Evolutionary conservation across 2,888 invertebrate genomes (phyloP), one percentile per base, ranked within the genome.

Genomic region (Euplagia quadripunctaria): DNA sequence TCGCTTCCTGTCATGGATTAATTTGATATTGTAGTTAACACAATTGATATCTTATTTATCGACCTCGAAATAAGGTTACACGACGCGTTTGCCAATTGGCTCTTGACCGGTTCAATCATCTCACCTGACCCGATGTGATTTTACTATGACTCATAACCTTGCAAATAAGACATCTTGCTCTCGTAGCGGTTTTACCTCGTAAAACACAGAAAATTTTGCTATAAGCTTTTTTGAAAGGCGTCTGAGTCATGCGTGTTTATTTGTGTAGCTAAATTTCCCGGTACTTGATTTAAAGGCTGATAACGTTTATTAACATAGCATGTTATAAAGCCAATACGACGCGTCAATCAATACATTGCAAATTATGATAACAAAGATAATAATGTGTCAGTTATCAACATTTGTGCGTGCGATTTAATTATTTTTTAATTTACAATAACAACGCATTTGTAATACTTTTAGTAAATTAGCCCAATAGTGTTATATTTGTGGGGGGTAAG

Each of bases 41-140:
- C 42, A 69, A 46, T 64, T 64, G 64, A 64, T 73, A 61, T 43
- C 31, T 64, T 14, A 71, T 55, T 64, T 14, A 71, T 55, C 71
- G 72, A 75, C 79, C 74, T 79, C 77, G 76, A 76, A 70, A 46
- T 17, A 69, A 67, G 73, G 67, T 72, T 64, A 64, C 43, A 66
- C 49, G 17, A 69, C 52, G 8, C 46, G 65, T 70, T 61, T 67
- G 63, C 20, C 67, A 69, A 46, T 55, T 70, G 58, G 49, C 42
- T 43, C 65, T 67, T 66, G 67, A 67, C 73, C 42, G 70, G 72
- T 73, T 68, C 9, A 43, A 61, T 51, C 42, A n/a, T 73, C 66
- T 71, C 74, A 71, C 70, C 55, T 67, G 70, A 64, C 75, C 75
- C 79, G 71, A 55, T 41, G 73, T 71, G 72, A 72, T 67, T 72